Conservation (phyloP, 2,113 vertebrate species). For the Melozone crissalis region DNA sequence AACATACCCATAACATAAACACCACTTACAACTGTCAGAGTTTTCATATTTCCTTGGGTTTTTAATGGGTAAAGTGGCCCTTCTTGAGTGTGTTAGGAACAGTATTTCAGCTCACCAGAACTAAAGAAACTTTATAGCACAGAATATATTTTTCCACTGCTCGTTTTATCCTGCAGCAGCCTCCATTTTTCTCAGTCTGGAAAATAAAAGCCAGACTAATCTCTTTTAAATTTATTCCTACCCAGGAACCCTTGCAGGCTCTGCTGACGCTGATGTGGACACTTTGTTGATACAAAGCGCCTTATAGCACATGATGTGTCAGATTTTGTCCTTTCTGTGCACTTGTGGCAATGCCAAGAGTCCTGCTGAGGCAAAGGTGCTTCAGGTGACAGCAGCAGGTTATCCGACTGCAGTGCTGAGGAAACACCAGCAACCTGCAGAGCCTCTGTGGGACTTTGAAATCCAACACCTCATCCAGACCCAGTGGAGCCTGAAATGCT, state of each 20-base stretch:
- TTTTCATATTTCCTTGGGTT: background rate
- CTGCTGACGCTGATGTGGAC: rapidly evolving
- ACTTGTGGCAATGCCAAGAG: background rate
- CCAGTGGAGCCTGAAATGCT: background rate
- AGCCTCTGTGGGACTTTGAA: background rate
- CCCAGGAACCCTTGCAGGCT: background rate
- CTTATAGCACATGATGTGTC: rapidly evolving
- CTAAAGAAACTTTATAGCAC: background rate
- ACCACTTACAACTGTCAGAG: background rate
- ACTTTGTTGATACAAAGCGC: background rate
- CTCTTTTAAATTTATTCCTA: background rate
- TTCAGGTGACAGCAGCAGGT: background rate
- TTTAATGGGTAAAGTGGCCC: background rate
- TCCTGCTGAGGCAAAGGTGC: background rate
- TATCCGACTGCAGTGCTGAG: rapidly evolving
- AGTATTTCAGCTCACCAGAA: background rate
- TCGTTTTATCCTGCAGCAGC: background rate
- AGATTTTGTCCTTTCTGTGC: background rate
- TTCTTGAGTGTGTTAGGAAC: background rate
- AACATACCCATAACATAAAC: background rate
- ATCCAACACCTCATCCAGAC: background rate
- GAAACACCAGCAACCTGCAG: rapidly evolving
- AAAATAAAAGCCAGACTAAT: background rate
- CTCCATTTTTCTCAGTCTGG: background rate
- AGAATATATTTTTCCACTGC: background rate